phyloP scores from a whole-genome alignment of 1,140 invertebrate species.

The Sarcophaga bullata region DNA sequence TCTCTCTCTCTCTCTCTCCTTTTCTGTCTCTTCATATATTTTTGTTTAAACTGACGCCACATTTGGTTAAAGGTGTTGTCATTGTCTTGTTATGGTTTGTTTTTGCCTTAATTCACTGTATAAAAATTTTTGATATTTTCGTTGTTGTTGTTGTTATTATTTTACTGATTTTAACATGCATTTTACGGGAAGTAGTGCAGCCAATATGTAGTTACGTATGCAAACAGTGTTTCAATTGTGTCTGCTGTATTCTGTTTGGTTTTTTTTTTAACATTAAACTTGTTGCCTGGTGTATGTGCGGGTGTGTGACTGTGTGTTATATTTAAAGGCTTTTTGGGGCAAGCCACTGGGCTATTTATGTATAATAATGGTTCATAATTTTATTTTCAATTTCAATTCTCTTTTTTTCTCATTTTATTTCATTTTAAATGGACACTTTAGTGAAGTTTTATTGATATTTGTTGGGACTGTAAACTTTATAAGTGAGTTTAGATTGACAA shows the following conservation, averaged over 20 bases:
- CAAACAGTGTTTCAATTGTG: constrained; percentile 4
- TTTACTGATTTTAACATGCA: constrained; percentile 11
- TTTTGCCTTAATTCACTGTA: too few species aligned
- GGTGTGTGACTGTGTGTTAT: not conserved
- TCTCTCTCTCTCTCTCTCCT: not conserved
- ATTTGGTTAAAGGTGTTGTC: not conserved
- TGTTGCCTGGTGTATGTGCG: not conserved
- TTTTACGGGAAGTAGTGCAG: constrained; percentile 37
- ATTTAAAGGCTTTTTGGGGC: not conserved
- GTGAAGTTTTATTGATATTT: too few species aligned
- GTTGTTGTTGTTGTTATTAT: not conserved
- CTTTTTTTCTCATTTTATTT: too few species aligned
- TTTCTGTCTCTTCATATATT: too few species aligned
- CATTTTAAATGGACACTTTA: too few species aligned
- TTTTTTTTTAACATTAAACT: not conserved
- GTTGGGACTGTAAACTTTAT: too few species aligned
- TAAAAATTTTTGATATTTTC: not conserved
- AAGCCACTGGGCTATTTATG: not conserved
- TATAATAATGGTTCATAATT: too few species aligned
- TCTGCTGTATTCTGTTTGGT: not conserved
- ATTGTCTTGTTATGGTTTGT: not conserved
- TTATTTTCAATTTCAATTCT: too few species aligned
- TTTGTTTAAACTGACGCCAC: constrained; percentile 9
- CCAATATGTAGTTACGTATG: constrained; percentile 30
- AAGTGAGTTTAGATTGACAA: too few species aligned